Evolutionary conservation across 2,113 vertebrate species (phyloP), one percentile per base, ranked within the genome.

Genomic region (Isichthys henryi): DNA sequence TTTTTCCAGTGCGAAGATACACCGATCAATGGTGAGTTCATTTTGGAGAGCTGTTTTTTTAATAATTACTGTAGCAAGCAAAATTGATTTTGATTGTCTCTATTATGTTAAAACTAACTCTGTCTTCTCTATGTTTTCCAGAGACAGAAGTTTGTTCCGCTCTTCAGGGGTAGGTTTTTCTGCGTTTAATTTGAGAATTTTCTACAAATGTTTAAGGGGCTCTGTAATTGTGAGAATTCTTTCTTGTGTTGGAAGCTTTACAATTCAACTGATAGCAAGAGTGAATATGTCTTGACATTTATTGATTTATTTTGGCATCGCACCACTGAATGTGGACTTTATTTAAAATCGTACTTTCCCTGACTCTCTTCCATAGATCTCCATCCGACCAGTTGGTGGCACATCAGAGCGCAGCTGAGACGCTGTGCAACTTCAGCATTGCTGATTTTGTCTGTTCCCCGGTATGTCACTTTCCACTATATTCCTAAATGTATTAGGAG

Each of bases 1-100:
- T n/a, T 39, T 56, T n/a, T 89, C 31, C 80, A 94, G 93, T 94
- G 93, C 91, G 88, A 90, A 53, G 43, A 89, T 27, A 93, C 92
- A 39, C 9, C 15, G 17, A 90, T 92, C 3, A 23, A 92, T 49
- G 92, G 93, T 94, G 90, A 91, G 93, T 91, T 77, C 3, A 3
- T 74, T 88, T 11, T 7, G 56, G 17, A 62, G 27, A 43, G 17
- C 27, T 70, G 9, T 43, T 43, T 62, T 46, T 48, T 23, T n/a
- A 58, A 23, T 58, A 48, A 43, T 66, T 9, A 39, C 35, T 39
- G 35, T 39, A 31, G 48, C n/a, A 15, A 15, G 2, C 23, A 19
- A 52, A 74, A 21, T 17, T 23, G 3, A 1, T 19, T 85, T 39
- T 19, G 19, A 88, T 35, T 31, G 21, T 86, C 43, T 7, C 4